Conservation (phyloP, 2,113 vertebrate species). For the Beaufortia kweichowensis region DNA sequence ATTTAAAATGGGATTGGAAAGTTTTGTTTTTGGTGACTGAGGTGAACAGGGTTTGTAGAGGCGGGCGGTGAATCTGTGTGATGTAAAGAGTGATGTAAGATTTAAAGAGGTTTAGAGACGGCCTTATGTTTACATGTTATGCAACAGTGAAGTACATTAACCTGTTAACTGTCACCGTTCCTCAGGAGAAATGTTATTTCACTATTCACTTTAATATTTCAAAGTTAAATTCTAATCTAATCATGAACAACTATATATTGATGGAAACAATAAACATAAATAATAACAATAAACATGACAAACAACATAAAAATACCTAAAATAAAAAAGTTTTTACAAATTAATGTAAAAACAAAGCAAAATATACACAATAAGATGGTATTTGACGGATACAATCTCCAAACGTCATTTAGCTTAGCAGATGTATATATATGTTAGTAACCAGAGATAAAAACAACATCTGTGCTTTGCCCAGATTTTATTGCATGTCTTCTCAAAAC, state of each 20-base stretch:
- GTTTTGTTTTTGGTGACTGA: constrained; percentile 16
- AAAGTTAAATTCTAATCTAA: too few species aligned
- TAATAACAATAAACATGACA: too few species aligned
- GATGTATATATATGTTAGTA: constrained; percentile 29
- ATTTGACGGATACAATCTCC: constrained; percentile 1
- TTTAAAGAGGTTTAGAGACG: constrained; percentile 2
- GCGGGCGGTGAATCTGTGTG: neutral
- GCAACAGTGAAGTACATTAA: constrained; percentile 16
- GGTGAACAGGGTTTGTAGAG: constrained; percentile 10
- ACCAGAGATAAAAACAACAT: constrained; percentile 56
- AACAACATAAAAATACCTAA: too few species aligned
- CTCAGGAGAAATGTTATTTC: too few species aligned
- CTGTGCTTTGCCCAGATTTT: constrained; percentile 28
- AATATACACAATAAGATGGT: neutral
- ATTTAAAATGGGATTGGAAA: constrained; percentile 34
- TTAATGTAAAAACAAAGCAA: neutral
- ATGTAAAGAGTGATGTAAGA: constrained; percentile 11
- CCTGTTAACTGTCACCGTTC: too few species aligned
- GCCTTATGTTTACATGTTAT: constrained; percentile 3
- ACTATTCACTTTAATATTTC: too few species aligned
- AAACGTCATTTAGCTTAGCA: constrained; percentile 2
- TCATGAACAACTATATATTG: too few species aligned
- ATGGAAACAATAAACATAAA: too few species aligned
- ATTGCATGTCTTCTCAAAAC: constrained; percentile 42
- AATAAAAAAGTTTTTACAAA: too few species aligned